phyloP scores from a whole-genome alignment of 2,888 invertebrate species.

The Lasioglossum zephyrum region DNA sequence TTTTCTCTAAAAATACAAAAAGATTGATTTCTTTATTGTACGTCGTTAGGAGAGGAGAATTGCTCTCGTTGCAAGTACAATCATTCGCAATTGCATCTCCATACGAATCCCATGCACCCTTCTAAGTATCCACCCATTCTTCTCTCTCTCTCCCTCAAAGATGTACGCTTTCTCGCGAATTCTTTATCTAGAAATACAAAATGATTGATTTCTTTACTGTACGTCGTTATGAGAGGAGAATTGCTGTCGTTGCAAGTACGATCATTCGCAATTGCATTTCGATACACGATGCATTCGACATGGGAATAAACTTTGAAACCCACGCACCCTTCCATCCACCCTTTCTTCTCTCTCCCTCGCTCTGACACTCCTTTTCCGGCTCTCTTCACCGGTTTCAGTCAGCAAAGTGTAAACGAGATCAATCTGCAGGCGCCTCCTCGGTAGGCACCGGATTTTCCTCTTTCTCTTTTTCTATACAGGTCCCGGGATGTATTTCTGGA shows the following conservation, averaged over 20 bases:
- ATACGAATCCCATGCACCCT: constrained; percentile 74
- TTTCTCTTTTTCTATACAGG: constrained; percentile 62
- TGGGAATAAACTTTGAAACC: constrained; percentile 73
- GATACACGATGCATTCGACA: constrained; percentile 64
- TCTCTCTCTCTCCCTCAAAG: not conserved
- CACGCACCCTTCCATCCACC: constrained; percentile 64
- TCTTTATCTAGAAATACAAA: too few species aligned
- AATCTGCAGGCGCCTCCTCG: constrained; percentile 74
- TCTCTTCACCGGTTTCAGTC: constrained; percentile 66
- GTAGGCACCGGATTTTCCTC: constrained; percentile 69
- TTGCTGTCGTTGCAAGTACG: constrained; percentile 28
- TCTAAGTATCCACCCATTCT: constrained; percentile 15
- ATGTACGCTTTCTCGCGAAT: not conserved
- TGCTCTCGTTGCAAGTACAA: constrained; percentile 33
- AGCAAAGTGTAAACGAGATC: constrained; percentile 79
- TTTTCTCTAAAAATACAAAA: not conserved
- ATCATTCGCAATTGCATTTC: constrained; percentile 56
- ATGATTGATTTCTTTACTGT: too few species aligned
- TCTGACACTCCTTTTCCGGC: constrained; percentile 44
- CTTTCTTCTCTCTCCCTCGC: not conserved
- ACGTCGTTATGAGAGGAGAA: not conserved
- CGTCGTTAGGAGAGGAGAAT: not conserved
- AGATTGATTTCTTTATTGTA: too few species aligned
- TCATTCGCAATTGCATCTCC: constrained; percentile 56
- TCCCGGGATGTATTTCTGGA: constrained; percentile 70